A percentile compares a stretch with the other conserved stretches of the same genome.
These are phyloP conservation scores for Ectemnius cavifrons DNA, from an alignment of 2,888 invertebrate genomes.

Conservation along the genomic window DNA sequence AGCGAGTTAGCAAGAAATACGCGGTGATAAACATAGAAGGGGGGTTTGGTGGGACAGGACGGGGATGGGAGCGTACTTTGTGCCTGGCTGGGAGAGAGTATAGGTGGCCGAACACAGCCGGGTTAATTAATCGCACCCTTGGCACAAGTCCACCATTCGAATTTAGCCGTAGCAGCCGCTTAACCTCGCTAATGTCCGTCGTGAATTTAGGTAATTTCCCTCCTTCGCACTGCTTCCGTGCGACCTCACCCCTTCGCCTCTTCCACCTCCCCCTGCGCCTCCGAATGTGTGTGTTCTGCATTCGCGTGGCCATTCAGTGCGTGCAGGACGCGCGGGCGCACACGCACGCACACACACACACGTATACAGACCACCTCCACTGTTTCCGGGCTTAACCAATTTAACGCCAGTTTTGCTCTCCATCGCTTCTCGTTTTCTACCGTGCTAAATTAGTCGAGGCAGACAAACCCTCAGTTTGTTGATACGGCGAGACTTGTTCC, in stretches of 20 bases:
- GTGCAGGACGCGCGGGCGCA: not conserved
- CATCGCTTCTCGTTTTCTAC: not conserved
- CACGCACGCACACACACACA: constrained; percentile 9
- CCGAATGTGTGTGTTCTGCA: not conserved
- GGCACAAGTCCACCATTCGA: constrained; percentile 67
- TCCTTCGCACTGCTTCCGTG: constrained; percentile 22
- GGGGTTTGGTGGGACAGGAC: constrained; percentile 5
- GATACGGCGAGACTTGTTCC: too few relatives aligned
- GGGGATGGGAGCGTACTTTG: constrained; percentile 15
- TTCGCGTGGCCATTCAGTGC: not conserved
- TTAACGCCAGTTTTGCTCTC: not conserved
- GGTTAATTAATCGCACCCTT: constrained; percentile 72
- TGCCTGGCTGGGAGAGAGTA: constrained; percentile 8
- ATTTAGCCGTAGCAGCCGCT: constrained; percentile 56
- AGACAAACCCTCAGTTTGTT: too few relatives aligned
- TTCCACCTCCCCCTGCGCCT: constrained; percentile 5
- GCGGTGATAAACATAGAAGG: too few relatives aligned
- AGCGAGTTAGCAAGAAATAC: too few relatives aligned
- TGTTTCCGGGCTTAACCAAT: constrained; percentile 14
- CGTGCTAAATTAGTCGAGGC: not conserved
- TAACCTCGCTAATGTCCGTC: constrained; percentile 58
- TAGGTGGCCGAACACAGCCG: constrained; percentile 23
- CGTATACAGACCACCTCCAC: not conserved
- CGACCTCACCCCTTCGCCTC: constrained; percentile 17
- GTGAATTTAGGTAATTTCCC: constrained; percentile 57